Evolutionary conservation across 2,113 vertebrate species (phyloP).

Genomic region (Hystrix brachyura): DNA sequence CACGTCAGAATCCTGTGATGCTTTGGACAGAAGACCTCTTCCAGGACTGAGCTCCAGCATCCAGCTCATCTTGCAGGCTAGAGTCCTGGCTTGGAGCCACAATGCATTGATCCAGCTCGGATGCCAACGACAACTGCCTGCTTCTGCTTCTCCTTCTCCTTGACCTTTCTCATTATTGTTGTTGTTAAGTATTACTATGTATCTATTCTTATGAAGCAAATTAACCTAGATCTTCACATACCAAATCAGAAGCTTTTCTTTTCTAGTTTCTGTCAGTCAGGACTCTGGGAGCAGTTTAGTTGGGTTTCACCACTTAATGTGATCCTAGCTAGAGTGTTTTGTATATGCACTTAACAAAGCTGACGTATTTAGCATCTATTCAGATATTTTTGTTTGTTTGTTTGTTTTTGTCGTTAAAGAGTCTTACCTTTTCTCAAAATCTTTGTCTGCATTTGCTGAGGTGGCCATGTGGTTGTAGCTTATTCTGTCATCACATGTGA

Average conservation of each 20-base stretch:
- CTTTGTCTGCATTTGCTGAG: background rate
- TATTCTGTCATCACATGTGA: background rate
- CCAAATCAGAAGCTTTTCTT: background rate
- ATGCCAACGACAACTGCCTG: fast-evolving
- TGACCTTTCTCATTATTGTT: background rate
- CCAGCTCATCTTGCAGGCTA: background rate
- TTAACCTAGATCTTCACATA: background rate
- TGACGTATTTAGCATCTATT: background rate
- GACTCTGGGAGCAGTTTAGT: background rate
- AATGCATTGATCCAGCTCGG: fast-evolving
- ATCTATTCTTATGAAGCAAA: background rate
- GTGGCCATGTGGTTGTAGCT: background rate
- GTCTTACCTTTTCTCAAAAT: background rate
- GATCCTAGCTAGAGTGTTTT: background rate
- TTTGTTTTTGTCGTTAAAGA: background rate
- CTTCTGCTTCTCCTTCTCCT: no score
- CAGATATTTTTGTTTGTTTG: background rate
- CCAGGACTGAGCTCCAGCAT: background rate
- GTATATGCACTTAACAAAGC: background rate
- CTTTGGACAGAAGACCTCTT: background rate
- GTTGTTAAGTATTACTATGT: background rate
- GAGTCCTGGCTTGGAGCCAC: background rate
- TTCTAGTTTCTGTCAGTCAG: background rate
- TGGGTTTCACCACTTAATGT: background rate
- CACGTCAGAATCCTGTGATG: background rate